Base-by-base conservation (phyloP, 2,888 invertebrate genomes). In the Cinara cedri region DNA sequence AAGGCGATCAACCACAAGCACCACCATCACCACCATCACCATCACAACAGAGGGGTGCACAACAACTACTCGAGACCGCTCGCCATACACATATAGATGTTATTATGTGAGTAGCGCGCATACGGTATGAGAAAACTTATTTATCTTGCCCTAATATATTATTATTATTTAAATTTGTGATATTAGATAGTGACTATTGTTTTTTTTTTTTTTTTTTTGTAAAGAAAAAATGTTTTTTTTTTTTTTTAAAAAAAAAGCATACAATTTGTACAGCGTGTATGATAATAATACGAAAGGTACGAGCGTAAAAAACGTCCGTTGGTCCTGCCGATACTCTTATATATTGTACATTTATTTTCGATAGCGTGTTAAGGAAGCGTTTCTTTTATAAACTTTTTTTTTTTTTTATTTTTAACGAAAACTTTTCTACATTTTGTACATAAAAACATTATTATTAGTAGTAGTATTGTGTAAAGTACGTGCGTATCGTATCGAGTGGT, bases 21-120 rank as follows among this genome's bases (percentile, higher is more conserved):
- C 44, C 87, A 88, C 82, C 87, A 87, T 83, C 87, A 87, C 82
- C 86, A 85, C 83, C 88, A 88, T 81, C 83, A 82, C 68, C 82
- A 82, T 62, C 84, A 86, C 89, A 87, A 86, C 89, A 87, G 87
- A 81, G 87, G 87, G 66, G 87, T 89, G 62, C 88, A 87, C 84
- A 89, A 87, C 85, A 88, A 86, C 87, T 88, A 84, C 85, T 88
- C 90, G 65, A 88, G 92, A 83, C 91, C 91, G 74, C 91, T 92
- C 85, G 92, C 93, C 86, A 93, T 93, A 86, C 93, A 93, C 87
- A 93, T 93, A 86, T 92, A 83, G 82, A 82, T n/a, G n/a, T n/a
- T n/a, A n/a, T n/a, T n/a, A n/a, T n/a, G n/a, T n/a, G n/a, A 54
- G 1, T 14, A 16, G 34, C 42, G n/a, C 2, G 6, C 21, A 49